Evolutionary conservation across 2,888 invertebrate genomes (phyloP).

Genomic region (Drosophila borealis): DNA sequence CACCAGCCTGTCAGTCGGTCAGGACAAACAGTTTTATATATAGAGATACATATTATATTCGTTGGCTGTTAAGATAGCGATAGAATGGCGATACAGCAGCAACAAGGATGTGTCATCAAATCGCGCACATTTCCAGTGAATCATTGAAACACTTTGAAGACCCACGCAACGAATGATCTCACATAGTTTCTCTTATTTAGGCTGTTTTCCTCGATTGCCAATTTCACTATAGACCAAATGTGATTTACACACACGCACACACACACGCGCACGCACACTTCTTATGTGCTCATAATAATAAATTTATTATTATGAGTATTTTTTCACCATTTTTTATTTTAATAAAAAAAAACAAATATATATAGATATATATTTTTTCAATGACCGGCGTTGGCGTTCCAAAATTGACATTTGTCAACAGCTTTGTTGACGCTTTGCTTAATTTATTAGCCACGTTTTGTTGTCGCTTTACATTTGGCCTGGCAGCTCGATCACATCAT

Average conservation of each 20-base stretch:
- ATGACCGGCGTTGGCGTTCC: slow-evolving; percentile 47
- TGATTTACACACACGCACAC: slow-evolving; percentile 3
- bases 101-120: not conserved
- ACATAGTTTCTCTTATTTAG: slow-evolving; percentile 38
- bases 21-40: too few species aligned
- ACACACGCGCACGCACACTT: not conserved
- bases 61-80: not conserved
- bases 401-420: slow-evolving; percentile 67
- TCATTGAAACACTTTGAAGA: slow-evolving; percentile 14
- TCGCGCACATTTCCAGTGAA: slow-evolving; percentile 8
- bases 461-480: slow-evolving; percentile 54
- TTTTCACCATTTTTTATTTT: not conserved
- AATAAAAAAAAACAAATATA: not conserved
- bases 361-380: slow-evolving; percentile 9
- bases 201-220: slow-evolving; percentile 31
- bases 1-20: too few species aligned
- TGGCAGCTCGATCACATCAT: slow-evolving; percentile 53
- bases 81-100: not conserved
- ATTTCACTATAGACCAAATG: slow-evolving; percentile 42
- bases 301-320: slow-evolving; percentile 21
- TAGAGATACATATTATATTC: too few species aligned
- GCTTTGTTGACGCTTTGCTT: slow-evolving; percentile 63
- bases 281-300: slow-evolving; percentile 23
- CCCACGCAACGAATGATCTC: slow-evolving; percentile 47
- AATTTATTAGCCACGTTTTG: slow-evolving; percentile 67